Conservation (phyloP, 2,113 vertebrate genomes). For the Poeciliopsis turrubarensis region DNA sequence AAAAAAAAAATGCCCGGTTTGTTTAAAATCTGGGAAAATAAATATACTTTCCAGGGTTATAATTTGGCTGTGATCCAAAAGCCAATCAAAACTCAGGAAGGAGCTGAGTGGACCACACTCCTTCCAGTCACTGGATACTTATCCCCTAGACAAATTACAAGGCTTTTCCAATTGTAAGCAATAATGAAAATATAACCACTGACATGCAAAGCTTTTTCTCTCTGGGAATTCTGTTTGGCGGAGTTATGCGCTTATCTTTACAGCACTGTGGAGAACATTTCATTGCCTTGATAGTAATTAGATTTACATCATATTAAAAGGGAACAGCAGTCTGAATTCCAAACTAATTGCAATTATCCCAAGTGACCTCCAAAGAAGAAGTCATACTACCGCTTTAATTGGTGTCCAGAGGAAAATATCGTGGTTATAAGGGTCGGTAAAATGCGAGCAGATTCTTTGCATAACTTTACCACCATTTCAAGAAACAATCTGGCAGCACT, state of each 20-base stretch:
- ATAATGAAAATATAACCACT: slow-evolving; percentile 39
- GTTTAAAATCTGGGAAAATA: slow-evolving; percentile 39
- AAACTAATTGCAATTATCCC: neutral
- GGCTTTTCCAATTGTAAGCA: slow-evolving; percentile 40
- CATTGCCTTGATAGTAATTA: neutral
- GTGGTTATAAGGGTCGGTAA: neutral
- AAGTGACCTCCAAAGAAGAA: neutral
- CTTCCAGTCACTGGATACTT: slow-evolving; percentile 26
- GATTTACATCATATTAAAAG: neutral
- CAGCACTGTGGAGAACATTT: neutral
- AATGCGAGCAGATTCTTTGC: neutral
- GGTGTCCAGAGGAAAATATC: neutral
- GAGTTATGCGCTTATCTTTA: neutral
- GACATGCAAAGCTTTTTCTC: slow-evolving; percentile 20
- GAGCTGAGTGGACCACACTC: slow-evolving; percentile 34
- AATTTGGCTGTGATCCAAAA: slow-evolving; percentile 51
- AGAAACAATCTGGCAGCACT: neutral
- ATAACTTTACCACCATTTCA: neutral
- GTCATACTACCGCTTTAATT: neutral
- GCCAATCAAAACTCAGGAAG: slow-evolving; percentile 58
- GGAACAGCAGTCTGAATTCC: neutral
- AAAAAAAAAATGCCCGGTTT: slow-evolving; percentile 46
- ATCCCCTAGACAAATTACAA: slow-evolving; percentile 21
- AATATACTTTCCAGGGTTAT: slow-evolving; percentile 50
- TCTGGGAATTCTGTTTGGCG: neutral